Evolutionary conservation across 2,888 invertebrate genomes (phyloP).

Genomic region (Camponotus fellah): DNA sequence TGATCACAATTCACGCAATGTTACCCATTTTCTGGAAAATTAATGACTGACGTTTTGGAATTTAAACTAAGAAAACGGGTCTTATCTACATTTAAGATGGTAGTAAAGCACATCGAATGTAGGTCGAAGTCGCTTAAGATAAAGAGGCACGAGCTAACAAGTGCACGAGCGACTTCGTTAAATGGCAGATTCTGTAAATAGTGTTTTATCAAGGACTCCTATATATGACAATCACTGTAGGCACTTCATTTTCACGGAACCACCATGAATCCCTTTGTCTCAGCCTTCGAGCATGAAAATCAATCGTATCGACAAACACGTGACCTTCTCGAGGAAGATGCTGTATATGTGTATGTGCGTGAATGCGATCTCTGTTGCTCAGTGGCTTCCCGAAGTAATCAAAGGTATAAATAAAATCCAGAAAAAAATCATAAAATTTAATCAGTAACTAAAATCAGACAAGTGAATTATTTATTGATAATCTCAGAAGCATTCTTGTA

Average conservation of each 20-base stretch:
- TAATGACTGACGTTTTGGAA: background rate
- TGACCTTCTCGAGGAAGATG: background rate
- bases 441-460: no score
- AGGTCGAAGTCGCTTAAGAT: constrained; percentile 4
- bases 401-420: background rate
- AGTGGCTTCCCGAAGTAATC: background rate
- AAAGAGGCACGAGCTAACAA: background rate
- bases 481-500: no score
- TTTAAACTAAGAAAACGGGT: background rate
- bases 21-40: background rate
- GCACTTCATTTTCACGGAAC: background rate
- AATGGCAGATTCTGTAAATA: background rate
- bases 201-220: background rate
- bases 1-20: no score
- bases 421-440: background rate
- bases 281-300: background rate
- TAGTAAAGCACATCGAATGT: background rate
- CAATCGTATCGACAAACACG: background rate
- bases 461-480: no score
- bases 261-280: background rate
- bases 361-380: background rate
- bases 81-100: background rate
- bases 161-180: background rate
- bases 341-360: background rate
- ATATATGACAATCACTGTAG: background rate